These are phyloP conservation scores for Choloepus hoffmanni DNA, from an alignment of 2,113 vertebrate species.

Conservation along the genomic window DNA sequence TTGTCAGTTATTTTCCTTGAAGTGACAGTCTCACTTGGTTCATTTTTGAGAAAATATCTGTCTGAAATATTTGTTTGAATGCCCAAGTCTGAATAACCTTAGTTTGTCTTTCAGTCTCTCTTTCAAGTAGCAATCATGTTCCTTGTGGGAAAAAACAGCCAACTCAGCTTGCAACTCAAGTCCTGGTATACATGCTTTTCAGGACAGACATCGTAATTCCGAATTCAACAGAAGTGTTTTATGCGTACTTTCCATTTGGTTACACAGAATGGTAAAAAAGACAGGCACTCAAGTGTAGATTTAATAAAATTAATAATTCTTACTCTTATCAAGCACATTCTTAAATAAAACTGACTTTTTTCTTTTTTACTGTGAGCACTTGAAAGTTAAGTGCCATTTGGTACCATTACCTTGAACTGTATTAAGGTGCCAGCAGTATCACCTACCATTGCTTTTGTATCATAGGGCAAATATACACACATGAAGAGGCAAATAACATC, in stretches of 20 bases:
- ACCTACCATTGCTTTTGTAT: not conserved
- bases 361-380: not conserved
- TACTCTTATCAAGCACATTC: not conserved
- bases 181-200: not conserved
- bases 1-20: not conserved
- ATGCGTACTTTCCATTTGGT: not conserved
- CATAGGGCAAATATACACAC: not conserved
- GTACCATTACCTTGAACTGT: not conserved
- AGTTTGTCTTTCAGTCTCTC: not conserved
- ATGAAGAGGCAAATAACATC: not conserved
- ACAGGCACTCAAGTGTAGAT: not conserved
- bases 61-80: not conserved
- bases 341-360: not conserved
- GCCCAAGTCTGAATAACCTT: not conserved
- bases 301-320: not conserved
- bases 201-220: not conserved
- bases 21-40: conserved; percentile 3
- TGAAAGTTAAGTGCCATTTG: not conserved
- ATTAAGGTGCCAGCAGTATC: not conserved
- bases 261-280: conserved; percentile 5
- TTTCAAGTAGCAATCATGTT: conserved; percentile 44
- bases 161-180: not conserved
- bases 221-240: not conserved
- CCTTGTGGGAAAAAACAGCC: not conserved
- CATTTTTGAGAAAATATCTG: conserved; percentile 24